phyloP scores from a whole-genome alignment of 1,140 invertebrate genomes.

The Leptonema lineaticorne region DNA sequence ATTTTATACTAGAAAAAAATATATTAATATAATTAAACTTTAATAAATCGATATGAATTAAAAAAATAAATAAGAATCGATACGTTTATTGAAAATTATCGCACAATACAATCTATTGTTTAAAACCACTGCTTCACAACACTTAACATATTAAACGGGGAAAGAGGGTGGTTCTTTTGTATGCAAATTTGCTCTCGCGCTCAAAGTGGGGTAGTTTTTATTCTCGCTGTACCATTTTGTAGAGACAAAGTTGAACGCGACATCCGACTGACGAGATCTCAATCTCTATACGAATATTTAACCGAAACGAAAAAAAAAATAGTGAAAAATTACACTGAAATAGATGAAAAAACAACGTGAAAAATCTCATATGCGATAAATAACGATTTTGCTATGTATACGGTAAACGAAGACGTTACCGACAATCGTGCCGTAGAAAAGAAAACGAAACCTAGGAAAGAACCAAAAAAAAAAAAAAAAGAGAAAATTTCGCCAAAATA shows the following conservation, averaged over 20 bases:
- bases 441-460: neutral
- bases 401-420: neutral
- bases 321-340: too few relatives aligned
- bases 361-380: neutral
- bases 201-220: slow-evolving; percentile 24
- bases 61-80: too few relatives aligned
- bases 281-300: too few relatives aligned
- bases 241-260: slow-evolving; percentile 8
- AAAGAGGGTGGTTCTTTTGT: slow-evolving; percentile 23
- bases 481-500: neutral
- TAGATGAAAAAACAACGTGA: neutral
- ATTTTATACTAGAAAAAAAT: too few relatives aligned
- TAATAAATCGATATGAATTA: too few relatives aligned
- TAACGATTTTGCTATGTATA: neutral
- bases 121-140: slow-evolving; percentile 1
- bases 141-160: slow-evolving; percentile 20
- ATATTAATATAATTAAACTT: too few relatives aligned
- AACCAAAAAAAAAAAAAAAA: neutral
- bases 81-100: neutral
- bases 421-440: neutral
- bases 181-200: slow-evolving; percentile 28
- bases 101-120: slow-evolving; percentile 1
- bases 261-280: slow-evolving; percentile 17
- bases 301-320: too few relatives aligned
- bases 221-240: slow-evolving; percentile 21